Evolutionary conservation across 2,113 vertebrate genomes (phyloP).

Genomic region (Leucosticte australis): DNA sequence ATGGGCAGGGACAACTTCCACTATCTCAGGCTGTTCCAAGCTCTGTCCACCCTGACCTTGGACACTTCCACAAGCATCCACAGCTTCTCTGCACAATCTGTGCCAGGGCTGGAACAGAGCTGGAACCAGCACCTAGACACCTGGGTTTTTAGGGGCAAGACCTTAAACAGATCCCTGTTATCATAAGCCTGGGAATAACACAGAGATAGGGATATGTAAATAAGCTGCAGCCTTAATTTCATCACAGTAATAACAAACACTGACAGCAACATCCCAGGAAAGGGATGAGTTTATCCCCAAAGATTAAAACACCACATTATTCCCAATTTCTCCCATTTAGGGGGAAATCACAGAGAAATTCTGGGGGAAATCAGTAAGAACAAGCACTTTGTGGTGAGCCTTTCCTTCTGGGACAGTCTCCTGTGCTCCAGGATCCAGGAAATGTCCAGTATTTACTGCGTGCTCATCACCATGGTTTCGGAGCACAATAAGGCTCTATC

Average conservation of each 20-base stretch:
- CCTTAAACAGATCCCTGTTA: neutral
- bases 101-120: neutral
- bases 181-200: too few relatives aligned
- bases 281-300: neutral
- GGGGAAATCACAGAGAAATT: neutral
- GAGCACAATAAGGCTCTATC: conserved; percentile 55
- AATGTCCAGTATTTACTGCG: conserved; percentile 23
- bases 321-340: neutral
- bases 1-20: neutral
- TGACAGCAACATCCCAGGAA: neutral
- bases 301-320: neutral
- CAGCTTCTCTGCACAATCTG: neutral
- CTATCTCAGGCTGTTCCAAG: neutral
- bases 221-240: neutral
- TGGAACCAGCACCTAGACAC: neutral
- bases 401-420: neutral
- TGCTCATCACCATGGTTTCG: conserved; percentile 48
- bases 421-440: neutral
- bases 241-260: neutral
- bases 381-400: neutral
- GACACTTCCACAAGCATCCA: neutral
- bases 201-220: accelerated
- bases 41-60: neutral
- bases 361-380: neutral
- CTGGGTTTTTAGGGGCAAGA: neutral